phyloP scores from a whole-genome alignment of 2,888 invertebrate genomes.

The Chelonus formosanus region DNA sequence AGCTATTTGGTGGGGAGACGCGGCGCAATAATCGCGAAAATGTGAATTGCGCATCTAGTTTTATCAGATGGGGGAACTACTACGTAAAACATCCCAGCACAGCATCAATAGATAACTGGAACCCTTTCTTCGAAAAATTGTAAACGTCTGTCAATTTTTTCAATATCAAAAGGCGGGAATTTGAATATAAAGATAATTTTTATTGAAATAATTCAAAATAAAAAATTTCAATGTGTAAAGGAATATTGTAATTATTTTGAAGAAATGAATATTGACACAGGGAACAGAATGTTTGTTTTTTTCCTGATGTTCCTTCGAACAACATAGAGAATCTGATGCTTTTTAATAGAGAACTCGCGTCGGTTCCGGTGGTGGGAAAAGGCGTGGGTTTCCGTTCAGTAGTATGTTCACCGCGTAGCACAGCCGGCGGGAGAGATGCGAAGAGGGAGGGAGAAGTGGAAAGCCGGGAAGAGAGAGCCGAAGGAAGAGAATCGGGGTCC shows the following conservation, averaged over 20 bases:
- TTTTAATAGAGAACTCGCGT: conserved; percentile 15
- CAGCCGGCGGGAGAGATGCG: conserved; percentile 56
- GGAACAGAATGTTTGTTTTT: not conserved
- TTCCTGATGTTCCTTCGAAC: conserved; percentile 14
- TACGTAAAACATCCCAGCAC: conserved; percentile 40
- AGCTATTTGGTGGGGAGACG: conserved; percentile 54
- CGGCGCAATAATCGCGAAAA: conserved; percentile 54
- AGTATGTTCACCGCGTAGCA: conserved; percentile 54
- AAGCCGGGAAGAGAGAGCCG: conserved; percentile 54
- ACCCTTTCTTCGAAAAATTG: not conserved
- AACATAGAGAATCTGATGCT: conserved; percentile 5
- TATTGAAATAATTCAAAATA: no score
- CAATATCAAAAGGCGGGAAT: no score
- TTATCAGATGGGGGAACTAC: conserved; percentile 42
- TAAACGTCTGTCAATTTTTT: no score
- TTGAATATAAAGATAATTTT: no score
- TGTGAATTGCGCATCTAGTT: conserved; percentile 49
- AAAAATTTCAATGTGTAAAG: no score
- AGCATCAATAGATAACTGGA: conserved; percentile 24
- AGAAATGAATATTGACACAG: no score
- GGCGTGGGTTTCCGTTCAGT: conserved; percentile 53
- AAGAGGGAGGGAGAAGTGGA: conserved; percentile 61
- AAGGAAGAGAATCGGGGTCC: conserved; percentile 62
- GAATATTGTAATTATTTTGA: no score
- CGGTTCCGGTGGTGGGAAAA: conserved; percentile 36